phyloP scores from a whole-genome alignment of 92 coral and sea anemone genomes.

The Desmophyllum pertusum region DNA sequence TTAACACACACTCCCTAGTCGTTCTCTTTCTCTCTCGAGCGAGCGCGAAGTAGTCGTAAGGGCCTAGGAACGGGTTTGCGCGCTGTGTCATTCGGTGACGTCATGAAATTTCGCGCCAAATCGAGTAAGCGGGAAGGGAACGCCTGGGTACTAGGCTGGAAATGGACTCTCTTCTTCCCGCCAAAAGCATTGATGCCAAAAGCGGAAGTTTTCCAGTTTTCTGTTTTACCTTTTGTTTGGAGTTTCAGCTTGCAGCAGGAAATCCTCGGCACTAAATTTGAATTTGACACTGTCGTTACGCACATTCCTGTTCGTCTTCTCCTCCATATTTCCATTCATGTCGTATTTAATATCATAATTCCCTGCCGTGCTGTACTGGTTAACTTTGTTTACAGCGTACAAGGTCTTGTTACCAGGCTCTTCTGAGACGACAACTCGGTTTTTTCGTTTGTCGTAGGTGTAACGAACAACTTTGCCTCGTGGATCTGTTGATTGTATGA shows the following conservation, averaged over 20 bases:
- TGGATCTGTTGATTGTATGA: conserved; percentile 63
- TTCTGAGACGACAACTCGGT: conserved; percentile 52
- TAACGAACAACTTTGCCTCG: conserved; percentile 42
- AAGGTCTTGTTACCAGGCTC: conserved; percentile 45
- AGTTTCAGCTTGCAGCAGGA: conserved; percentile 62
- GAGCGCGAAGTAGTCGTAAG: no score
- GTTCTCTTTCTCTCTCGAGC: no score
- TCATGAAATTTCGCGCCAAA: neutral
- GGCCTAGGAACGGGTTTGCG: no score
- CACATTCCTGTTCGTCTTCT: conserved; percentile 45
- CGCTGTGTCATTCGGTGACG: neutral
- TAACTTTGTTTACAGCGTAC: conserved; percentile 61
- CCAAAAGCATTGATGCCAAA: no score
- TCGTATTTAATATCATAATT: conserved; percentile 61
- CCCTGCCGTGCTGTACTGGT: conserved; percentile 71
- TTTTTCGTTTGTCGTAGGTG: conserved; percentile 68
- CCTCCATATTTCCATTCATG: conserved; percentile 73
- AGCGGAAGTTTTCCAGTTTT: no score
- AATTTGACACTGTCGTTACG: conserved; percentile 58
- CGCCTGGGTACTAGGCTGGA: no score
- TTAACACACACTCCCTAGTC: neutral
- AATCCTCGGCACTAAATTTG: conserved; percentile 72
- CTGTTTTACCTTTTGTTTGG: conserved; percentile 59
- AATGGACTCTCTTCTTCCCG: no score
- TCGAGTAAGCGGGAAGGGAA: no score